These are phyloP conservation scores for Turritopsis rubra DNA, from an alignment of 30 jellyfish, hydroid and myxozoan species.

Conservation along the genomic window DNA sequence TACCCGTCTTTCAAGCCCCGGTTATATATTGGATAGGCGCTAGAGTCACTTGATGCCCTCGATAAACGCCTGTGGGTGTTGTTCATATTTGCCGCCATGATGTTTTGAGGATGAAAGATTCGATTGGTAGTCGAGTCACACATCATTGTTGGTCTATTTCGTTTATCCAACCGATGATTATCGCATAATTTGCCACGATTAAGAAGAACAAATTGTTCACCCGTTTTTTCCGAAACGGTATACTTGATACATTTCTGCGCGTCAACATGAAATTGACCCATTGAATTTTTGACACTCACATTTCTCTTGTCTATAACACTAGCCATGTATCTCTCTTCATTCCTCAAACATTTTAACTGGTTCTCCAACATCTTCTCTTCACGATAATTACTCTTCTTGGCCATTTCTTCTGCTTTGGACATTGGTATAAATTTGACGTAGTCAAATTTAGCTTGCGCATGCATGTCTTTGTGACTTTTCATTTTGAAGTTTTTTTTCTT, in stretches of 20 bases:
- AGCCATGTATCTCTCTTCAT: constrained; percentile 3
- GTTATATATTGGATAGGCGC: background rate
- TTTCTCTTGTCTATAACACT: background rate
- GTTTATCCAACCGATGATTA: background rate
- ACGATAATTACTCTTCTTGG: background rate
- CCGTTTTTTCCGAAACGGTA: background rate
- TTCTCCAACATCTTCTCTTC: background rate
- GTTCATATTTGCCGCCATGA: background rate
- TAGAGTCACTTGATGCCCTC: background rate
- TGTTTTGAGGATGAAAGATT: background rate
- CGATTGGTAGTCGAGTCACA: constrained; percentile 11
- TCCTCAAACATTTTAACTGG: background rate
- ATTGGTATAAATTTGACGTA: background rate
- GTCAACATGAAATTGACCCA: background rate
- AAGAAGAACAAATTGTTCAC: constrained; percentile 12
- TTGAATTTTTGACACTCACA: background rate
- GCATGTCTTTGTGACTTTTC: background rate
- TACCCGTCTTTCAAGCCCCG: background rate
- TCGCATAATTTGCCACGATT: background rate
- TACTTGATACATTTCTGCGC: constrained; percentile 14
- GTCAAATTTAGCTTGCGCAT: constrained; percentile 3
- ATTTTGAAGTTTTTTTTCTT: background rate
- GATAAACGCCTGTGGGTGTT: background rate
- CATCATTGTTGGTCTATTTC: constrained; percentile 13
- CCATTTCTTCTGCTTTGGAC: background rate